Base-by-base conservation (phyloP, 2,888 invertebrate genomes). In the Ophioninae sp. region DNA sequence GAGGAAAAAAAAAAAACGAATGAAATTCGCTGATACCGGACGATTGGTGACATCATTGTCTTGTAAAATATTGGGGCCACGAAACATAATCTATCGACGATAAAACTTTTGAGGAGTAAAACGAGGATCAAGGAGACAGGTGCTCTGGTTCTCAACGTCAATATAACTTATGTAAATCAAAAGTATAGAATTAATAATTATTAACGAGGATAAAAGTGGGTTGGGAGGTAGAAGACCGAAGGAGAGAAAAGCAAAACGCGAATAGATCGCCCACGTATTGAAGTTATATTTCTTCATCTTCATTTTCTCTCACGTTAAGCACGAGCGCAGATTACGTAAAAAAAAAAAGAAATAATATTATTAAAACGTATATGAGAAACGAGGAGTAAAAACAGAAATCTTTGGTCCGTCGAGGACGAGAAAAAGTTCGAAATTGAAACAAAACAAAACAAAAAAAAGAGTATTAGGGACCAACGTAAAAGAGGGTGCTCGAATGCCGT, bases 61-160 rank as follows among this genome's bases (percentile, higher is more conserved):
- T 88, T 90, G 88, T 89, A 89, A 90, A 91, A 89, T 91, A 91
- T 91, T 90, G 91, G 91, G 91, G 91, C 91, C 91, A 91, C 86
- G 87, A 91, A 90, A 91, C 90, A 91, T 91, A 91, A 91, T 91
- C 91, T 91, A 89, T 85, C 83, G 81, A 84, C 61, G 84, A 85
- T 85, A 79, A 44, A 82, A 82, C 70, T 70, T 81, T 84, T 79
- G 81, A 79, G 64, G 79, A 76, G 75, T 79, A 77, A 81, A 84
- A 76, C 65, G 80, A 83, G 81, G 82, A 88, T 79, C 79, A 85
- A 86, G 80, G 88, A 88, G 87, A 87, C 87, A 86, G 88, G 85
- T 89, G 89, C 88, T 90, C 88, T 89, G 87, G 91, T 90, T 89
- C 87, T 89, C 87, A 76, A 88, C 85, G 88, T 89, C 88, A 87